Evolutionary conservation across 1,140 invertebrate genomes (phyloP).

Genomic region (Cylas formicarius): DNA sequence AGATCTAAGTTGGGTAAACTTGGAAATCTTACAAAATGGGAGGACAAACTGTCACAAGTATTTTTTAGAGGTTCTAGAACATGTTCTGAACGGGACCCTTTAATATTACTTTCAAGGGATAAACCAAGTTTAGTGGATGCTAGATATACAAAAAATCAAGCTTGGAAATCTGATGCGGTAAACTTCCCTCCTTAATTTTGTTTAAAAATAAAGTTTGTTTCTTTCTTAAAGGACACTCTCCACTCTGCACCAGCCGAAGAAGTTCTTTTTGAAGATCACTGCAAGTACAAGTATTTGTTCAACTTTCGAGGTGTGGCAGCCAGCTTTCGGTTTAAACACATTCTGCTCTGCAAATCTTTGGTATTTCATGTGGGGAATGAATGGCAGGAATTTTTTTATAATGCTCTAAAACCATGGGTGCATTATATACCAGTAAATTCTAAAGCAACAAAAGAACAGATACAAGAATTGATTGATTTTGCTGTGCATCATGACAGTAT

Average conservation of each 20-base stretch:
- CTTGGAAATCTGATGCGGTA: constrained; percentile 88
- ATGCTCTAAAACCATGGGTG: constrained; percentile 85
- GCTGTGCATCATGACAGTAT: constrained; percentile 68
- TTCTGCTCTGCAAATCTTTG: constrained; percentile 89
- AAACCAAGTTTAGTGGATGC: constrained; percentile 79
- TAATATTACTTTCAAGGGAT: constrained; percentile 78
- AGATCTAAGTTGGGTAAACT: constrained; percentile 62
- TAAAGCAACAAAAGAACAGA: constrained; percentile 57
- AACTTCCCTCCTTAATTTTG: constrained; percentile 18
- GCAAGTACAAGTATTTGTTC: constrained; percentile 89
- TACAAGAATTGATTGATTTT: constrained; percentile 69
- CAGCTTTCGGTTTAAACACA: constrained; percentile 93
- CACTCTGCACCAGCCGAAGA: constrained; percentile 73
- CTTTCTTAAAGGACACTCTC: constrained; percentile 70
- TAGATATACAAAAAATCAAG: constrained; percentile 96
- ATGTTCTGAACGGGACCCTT: constrained; percentile 78
- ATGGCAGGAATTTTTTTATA: constrained; percentile 96
- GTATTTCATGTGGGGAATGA: constrained; percentile 93
- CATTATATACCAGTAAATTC: constrained; percentile 88
- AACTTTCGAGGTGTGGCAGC: constrained; percentile 96
- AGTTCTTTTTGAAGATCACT: constrained; percentile 86
- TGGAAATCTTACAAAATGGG: constrained; percentile 64
- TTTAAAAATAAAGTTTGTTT: background rate
- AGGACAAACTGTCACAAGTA: constrained; percentile 63
- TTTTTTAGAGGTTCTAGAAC: constrained; percentile 95